Evolutionary conservation across 1,140 invertebrate species (phyloP).

Genomic region (Drosophila takahashii): DNA sequence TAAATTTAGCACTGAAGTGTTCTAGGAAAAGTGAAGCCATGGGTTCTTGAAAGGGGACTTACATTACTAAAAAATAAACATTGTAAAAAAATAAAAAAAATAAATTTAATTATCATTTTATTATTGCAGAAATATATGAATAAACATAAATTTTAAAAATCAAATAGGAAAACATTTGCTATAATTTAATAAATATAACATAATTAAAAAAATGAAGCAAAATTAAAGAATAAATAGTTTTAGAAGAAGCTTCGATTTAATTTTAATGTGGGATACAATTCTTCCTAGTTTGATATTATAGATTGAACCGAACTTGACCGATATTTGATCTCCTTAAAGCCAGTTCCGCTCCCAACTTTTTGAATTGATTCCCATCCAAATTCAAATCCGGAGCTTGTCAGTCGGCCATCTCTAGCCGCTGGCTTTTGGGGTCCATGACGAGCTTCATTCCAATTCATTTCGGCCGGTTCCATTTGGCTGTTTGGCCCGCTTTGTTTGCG

Average conservation of each 20-base stretch:
- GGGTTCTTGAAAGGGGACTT: not conserved
- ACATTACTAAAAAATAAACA: no score
- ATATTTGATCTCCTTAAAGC: not conserved
- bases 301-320: not conserved
- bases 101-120: no score
- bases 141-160: no score
- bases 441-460: conserved; percentile 67
- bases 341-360: conserved; percentile 6
- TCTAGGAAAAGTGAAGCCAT: not conserved
- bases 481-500: conserved; percentile 70
- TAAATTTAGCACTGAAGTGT: not conserved
- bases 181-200: no score
- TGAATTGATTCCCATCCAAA: conserved; percentile 19
- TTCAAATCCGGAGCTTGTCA: conserved; percentile 23
- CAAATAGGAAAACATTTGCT: no score
- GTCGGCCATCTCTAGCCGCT: conserved; percentile 55
- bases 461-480: conserved; percentile 59
- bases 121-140: no score
- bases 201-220: no score
- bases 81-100: no score
- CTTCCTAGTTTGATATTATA: not conserved
- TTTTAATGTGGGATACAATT: no score
- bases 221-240: no score
- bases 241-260: no score
- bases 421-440: conserved; percentile 32